Conservation (phyloP, 2,113 vertebrate species). For the Capricornis sumatraensis region DNA sequence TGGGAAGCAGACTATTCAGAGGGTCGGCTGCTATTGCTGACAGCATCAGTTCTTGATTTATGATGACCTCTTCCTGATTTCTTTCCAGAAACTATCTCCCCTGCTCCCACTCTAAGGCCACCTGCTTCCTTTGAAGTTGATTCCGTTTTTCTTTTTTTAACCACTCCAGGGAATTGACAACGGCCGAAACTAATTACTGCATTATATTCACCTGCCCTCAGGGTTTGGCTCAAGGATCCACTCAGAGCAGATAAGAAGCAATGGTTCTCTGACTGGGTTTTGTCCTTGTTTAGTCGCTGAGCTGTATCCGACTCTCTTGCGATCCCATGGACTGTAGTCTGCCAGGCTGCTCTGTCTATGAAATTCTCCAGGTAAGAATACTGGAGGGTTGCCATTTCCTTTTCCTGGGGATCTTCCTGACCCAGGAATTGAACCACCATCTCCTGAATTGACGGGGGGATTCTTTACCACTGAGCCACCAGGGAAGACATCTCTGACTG, state of each 20-base stretch:
- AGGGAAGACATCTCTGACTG: background rate
- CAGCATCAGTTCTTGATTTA: background rate
- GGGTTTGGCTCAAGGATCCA: background rate
- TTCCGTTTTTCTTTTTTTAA: background rate
- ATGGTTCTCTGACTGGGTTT: background rate
- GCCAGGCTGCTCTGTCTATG: background rate
- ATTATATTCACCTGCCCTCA: background rate
- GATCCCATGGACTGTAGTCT: background rate
- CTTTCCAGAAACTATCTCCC: background rate
- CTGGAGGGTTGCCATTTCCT: background rate
- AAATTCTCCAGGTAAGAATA: background rate
- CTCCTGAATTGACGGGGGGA: background rate
- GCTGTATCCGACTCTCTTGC: background rate
- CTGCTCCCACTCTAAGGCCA: background rate
- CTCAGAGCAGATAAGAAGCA: background rate
- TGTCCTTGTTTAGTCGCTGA: background rate
- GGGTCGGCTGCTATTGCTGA: background rate
- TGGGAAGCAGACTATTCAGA: background rate
- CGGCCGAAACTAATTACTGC: background rate
- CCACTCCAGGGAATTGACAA: background rate
- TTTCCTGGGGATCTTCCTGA: background rate
- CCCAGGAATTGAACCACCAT: fast-evolving
- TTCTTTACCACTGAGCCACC: background rate
- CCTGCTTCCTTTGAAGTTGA: background rate
- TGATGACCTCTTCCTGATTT: background rate